Evolutionary conservation across 2,797 vertebrate species (phyloP), one percentile per base, ranked within the genome.

Genomic region (Melanotaenia boesemani): DNA sequence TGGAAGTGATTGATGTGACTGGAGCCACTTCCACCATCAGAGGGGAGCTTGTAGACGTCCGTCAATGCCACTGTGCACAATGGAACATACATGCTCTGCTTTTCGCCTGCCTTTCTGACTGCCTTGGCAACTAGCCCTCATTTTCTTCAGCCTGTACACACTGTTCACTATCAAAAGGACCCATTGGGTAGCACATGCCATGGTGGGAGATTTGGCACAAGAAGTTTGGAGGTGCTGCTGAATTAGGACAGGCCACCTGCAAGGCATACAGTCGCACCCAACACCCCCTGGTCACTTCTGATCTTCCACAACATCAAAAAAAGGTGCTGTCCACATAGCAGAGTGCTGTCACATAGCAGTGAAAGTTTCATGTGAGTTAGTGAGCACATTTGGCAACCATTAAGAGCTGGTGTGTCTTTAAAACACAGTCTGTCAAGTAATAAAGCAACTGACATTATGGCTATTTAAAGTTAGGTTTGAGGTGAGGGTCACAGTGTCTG

Each of bases 341-440:
- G 76, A 87, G 77, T 6, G 58, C 74, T 72, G 83, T 84, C 59
- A 10, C 60, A 72, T 46, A 59, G 84, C 74, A 76, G 78, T 67
- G 81, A 78, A 88, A 82, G 80, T 83, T 85, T 77, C 76, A 39
- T 60, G 60, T 10, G 76, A 89, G 78, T 68, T 57, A 72, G 69
- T 63, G 68, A 76, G 86, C 89, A 91, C 92, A 95, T 95, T 94
- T 95, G 93, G 94, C 85, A 94, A 91, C 87, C 86, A 94, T 95
- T 95, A 94, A 75, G 87, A 67, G 87, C 90, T 90, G 86, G 88
- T 61, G 69, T 84, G 82, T 84, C 81, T 92, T 93, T 91, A 89
- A 82, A 79, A 79, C 52, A 44, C 84, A 86, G 88, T 92, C 92
- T 63, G 84, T 93, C 92, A 93, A 92, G 90, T 86, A 90, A 91